A percentile compares a stretch with the other conserved stretches of the same genome.
Evolutionary conservation across 2,888 invertebrate species (phyloP).

Genomic region (Hypselothyrea guttata): DNA sequence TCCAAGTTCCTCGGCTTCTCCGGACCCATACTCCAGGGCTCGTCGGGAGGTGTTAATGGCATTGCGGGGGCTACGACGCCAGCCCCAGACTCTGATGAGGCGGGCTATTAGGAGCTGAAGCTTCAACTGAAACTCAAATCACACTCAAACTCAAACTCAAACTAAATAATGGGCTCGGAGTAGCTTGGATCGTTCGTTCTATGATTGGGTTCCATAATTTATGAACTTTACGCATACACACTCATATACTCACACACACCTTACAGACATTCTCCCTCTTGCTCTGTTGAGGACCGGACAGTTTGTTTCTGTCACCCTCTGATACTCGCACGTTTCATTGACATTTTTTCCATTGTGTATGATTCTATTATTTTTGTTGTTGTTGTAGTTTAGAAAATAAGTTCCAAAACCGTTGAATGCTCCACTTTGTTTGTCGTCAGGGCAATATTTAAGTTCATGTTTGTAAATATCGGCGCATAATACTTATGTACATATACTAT

Average conservation of each 20-base stretch:
- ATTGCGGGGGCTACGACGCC: constrained; percentile 72
- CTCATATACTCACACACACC: background rate
- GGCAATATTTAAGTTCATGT: constrained; percentile 63
- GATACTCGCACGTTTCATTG: constrained; percentile 39
- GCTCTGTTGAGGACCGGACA: constrained; percentile 13
- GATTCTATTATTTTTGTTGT: constrained; percentile 30
- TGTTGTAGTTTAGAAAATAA: constrained; percentile 45
- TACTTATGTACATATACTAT: constrained; percentile 2
- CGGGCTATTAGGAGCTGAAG: constrained; percentile 76
- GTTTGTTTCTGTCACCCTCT: constrained; percentile 16
- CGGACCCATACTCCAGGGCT: constrained; percentile 82
- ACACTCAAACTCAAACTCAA: background rate
- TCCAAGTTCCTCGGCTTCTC: constrained; percentile 81
- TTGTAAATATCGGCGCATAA: constrained; percentile 70
- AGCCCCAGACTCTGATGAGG: constrained; percentile 80
- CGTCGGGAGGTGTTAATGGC: constrained; percentile 76
- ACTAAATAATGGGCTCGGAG: background rate
- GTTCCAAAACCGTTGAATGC: constrained; percentile 32
- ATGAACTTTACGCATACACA: constrained; percentile 22
- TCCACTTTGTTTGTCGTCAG: constrained; percentile 45
- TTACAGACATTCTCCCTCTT: background rate
- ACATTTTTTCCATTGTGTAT: constrained; percentile 30
- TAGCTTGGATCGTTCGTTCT: constrained; percentile 20
- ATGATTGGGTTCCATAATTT: constrained; percentile 40
- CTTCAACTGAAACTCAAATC: background rate